phyloP scores from a whole-genome alignment of 2,113 vertebrate genomes.

The Phyllostomus hastatus region DNA sequence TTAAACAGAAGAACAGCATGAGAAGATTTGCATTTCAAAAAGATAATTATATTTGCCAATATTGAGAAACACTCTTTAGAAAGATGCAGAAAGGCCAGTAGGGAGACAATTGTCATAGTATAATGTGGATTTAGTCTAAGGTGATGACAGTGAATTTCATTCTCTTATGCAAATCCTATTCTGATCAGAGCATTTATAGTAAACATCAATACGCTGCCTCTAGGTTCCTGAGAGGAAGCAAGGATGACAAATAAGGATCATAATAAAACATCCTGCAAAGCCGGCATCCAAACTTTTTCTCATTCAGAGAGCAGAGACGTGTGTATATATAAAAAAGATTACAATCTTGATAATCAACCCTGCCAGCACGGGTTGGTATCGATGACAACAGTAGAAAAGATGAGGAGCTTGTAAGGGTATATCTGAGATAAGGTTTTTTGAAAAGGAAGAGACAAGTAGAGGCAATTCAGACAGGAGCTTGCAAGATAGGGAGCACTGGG shows the following conservation, averaged over 20 bases:
- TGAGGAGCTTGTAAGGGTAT: not conserved
- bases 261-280: not conserved
- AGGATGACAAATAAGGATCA: not conserved
- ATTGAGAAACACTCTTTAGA: not conserved
- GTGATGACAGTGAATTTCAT: not conserved
- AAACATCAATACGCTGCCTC: not conserved
- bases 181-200: not conserved
- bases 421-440: not conserved
- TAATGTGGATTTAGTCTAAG: not conserved
- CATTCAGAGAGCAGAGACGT: not conserved
- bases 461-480: not conserved
- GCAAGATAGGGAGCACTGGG: not conserved
- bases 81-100: not conserved
- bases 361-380: not conserved
- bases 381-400: constrained; percentile 2
- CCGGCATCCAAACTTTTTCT: not conserved
- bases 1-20: not conserved
- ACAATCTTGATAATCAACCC: not conserved
- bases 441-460: not conserved
- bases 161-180: not conserved
- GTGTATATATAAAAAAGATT: not conserved
- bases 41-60: not conserved
- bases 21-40: not conserved
- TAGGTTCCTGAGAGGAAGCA: not conserved
- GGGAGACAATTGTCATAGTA: not conserved